Evolutionary conservation across 1,140 invertebrate genomes (phyloP), one percentile per base, ranked within the genome.

Genomic region (Aphidius gifuensis): DNA sequence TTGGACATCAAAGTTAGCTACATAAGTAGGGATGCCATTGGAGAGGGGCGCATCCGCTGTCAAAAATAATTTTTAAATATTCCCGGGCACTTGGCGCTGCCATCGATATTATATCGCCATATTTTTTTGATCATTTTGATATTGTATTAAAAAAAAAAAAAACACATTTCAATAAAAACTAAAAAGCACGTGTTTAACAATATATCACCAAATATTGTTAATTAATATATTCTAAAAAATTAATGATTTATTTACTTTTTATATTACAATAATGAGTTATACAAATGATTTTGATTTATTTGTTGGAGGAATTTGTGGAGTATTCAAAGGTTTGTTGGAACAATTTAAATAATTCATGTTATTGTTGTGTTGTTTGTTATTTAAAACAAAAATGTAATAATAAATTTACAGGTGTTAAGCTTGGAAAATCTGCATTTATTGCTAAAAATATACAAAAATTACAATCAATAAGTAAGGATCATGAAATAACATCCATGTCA

Each of bases 401-500:
- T 23, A 56, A 61, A n/a, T 61, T 68, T 66, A 23, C 32, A 82
- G 80, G 79, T 61, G 56, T 82, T 1, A 74, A 70, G 65, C 51
- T 80, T 48, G 68, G 67, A 5, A 69, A 75, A 54, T 71, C 77
- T 46, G 61, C 68, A 59, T 74, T 68, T 53, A 70, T 80, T 38
- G 68, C 73, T 45, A 82, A 84, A 65, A 85, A 82, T 65, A 83
- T 86, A 71, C 77, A 82, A 49, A 86, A 85, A 69, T 68, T 87
- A 11, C 80, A 82, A 57, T 67, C 74, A 2, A 74, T 82, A 56
- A 78, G 64, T 66, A 75, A 72, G 62, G 69, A 83, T 38, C 80
- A 85, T 65, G 83, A 85, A 71, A 83, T 96, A 23, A 88, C 86
- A 1, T 78, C 84, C 2, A 80, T 94, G 74, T 82, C 82, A 8